These are phyloP conservation scores for Oceanites oceanicus DNA, from an alignment of 2,113 vertebrate genomes.

Conservation along the genomic window DNA sequence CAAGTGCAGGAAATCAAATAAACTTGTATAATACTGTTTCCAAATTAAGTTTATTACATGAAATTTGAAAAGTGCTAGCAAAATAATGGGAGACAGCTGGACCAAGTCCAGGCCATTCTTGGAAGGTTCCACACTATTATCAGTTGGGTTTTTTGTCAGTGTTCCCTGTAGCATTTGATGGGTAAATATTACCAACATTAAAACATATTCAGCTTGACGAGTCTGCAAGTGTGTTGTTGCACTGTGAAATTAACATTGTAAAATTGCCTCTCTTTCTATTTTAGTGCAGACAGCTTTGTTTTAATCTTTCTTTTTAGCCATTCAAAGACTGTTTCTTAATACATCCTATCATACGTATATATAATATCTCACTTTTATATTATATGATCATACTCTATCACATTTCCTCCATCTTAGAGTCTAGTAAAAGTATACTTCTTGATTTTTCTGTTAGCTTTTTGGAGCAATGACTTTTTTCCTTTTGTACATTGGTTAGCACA, in stretches of 20 bases:
- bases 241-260: background rate
- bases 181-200: background rate
- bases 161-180: background rate
- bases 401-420: background rate
- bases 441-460: background rate
- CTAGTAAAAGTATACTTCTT: background rate
- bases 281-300: background rate
- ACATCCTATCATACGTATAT: background rate
- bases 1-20: conserved; percentile 37
- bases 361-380: background rate
- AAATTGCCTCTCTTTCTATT: background rate
- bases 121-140: background rate
- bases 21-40: background rate
- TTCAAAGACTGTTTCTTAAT: background rate
- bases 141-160: background rate
- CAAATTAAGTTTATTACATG: conserved; percentile 11
- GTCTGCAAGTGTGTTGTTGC: background rate
- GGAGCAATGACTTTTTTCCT: background rate
- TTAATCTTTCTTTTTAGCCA: background rate
- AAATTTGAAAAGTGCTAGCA: background rate
- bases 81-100: background rate
- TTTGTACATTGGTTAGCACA: background rate
- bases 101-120: background rate
- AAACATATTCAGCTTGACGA: background rate
- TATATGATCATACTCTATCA: background rate